A percentile compares a stretch with the other conserved stretches of the same genome.
phyloP scores from a whole-genome alignment of 2,888 invertebrate species.

The Shargacucullia verbasci region DNA sequence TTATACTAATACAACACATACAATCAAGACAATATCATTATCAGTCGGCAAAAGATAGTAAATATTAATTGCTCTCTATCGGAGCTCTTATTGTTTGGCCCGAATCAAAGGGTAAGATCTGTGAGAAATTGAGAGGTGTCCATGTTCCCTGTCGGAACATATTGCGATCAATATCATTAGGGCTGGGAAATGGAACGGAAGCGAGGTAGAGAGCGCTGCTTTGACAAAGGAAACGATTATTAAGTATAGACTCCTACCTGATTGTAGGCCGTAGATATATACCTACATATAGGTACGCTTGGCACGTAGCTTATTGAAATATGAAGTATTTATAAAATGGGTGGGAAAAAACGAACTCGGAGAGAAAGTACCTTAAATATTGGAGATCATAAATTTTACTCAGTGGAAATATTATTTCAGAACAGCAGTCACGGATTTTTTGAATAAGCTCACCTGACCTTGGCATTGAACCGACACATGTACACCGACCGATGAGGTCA shows the following conservation, averaged over 20 bases:
- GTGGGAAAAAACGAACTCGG: no score
- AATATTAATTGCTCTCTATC: constrained; percentile 43
- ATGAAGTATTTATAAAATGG: no score
- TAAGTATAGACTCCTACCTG: constrained; percentile 8
- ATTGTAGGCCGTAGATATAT: no score
- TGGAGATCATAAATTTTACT: no score
- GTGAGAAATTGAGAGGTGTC: constrained; percentile 63
- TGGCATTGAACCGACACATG: no score
- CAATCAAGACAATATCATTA: constrained; percentile 34
- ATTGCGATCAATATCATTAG: constrained; percentile 79
- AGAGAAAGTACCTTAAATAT: no score
- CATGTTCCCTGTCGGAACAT: constrained; percentile 57
- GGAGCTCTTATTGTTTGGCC: constrained; percentile 43
- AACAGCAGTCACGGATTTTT: no score
- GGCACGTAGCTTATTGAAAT: no score
- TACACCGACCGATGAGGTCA: no score
- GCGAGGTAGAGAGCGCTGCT: constrained; percentile 64
- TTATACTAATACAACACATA: constrained; percentile 14
- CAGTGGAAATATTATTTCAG: no score
- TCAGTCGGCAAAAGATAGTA: constrained; percentile 25
- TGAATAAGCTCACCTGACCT: no score
- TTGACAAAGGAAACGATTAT: constrained; percentile 72
- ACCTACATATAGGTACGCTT: no score
- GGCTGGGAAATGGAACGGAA: constrained; percentile 73
- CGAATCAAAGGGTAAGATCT: constrained; percentile 57